phyloP scores from a whole-genome alignment of 2,113 vertebrate species.

The Corythornis vintsioides region DNA sequence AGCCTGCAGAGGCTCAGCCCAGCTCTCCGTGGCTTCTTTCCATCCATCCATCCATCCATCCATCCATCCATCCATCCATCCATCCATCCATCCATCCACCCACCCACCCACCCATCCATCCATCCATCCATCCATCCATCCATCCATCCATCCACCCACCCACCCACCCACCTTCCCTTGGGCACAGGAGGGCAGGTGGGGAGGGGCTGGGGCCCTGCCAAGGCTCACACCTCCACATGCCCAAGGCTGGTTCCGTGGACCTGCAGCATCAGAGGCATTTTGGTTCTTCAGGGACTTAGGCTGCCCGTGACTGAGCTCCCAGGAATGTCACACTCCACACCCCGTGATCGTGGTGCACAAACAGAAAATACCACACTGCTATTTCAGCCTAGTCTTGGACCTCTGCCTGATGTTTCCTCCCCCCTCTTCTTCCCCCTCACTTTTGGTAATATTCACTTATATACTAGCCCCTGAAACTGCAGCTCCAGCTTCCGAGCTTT shows the following conservation, averaged over 20 bases:
- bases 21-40: background rate
- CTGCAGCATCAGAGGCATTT: background rate
- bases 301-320: background rate
- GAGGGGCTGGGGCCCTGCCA: background rate
- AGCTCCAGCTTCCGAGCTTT: background rate
- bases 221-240: background rate
- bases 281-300: background rate
- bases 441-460: slow-evolving; percentile 16
- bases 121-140: too few relatives aligned
- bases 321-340: slow-evolving; percentile 29
- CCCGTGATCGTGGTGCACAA: background rate
- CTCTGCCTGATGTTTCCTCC: slow-evolving; percentile 28
- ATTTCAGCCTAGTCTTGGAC: slow-evolving; percentile 26
- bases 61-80: too few relatives aligned
- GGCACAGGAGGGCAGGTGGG: background rate
- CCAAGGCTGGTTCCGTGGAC: background rate
- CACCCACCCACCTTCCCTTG: background rate
- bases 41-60: background rate
- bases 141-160: too few relatives aligned
- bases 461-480: background rate
- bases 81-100: too few relatives aligned
- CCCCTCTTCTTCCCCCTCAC: slow-evolving; percentile 15
- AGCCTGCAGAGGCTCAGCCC: background rate
- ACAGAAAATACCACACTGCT: slow-evolving; percentile 29
- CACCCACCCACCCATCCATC: too few relatives aligned